phyloP scores from a whole-genome alignment of 2,888 invertebrate genomes.

The Camptogramma bilineatum region DNA sequence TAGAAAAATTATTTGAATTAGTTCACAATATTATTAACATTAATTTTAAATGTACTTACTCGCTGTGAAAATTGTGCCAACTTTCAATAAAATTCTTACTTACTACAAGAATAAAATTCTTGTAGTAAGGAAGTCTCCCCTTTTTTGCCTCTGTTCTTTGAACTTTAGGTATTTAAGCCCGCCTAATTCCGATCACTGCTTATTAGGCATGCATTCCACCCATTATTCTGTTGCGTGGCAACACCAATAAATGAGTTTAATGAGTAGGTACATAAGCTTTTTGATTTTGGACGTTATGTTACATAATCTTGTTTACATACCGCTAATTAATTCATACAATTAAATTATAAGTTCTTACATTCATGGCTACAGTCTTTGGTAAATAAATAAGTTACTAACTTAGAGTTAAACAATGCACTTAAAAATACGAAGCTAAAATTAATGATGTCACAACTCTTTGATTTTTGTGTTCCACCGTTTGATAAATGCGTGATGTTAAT shows the following conservation, averaged over 20 bases:
- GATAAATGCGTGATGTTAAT: not conserved
- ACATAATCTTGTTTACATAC: not conserved
- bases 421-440: slow-evolving; percentile 8
- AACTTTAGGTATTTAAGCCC: too few species aligned
- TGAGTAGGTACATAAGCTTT: not conserved
- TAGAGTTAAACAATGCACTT: slow-evolving; percentile 2
- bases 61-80: too few species aligned
- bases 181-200: too few species aligned
- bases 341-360: not conserved
- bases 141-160: too few species aligned
- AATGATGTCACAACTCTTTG: slow-evolving; percentile 18
- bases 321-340: not conserved
- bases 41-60: too few species aligned
- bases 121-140: too few species aligned
- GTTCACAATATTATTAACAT: too few species aligned
- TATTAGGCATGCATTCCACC: too few species aligned
- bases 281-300: not conserved
- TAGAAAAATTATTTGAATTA: too few species aligned
- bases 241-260: not conserved
- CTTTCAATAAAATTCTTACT: too few species aligned
- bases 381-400: not conserved
- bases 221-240: not conserved
- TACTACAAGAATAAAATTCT: too few species aligned
- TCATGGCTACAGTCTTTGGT: slow-evolving; percentile 30
- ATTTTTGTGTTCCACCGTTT: not conserved